A percentile compares a stretch with the other conserved stretches of the same genome.
phyloP scores from a whole-genome alignment of 2,113 vertebrate species.

The Tricholaema leucomelas region DNA sequence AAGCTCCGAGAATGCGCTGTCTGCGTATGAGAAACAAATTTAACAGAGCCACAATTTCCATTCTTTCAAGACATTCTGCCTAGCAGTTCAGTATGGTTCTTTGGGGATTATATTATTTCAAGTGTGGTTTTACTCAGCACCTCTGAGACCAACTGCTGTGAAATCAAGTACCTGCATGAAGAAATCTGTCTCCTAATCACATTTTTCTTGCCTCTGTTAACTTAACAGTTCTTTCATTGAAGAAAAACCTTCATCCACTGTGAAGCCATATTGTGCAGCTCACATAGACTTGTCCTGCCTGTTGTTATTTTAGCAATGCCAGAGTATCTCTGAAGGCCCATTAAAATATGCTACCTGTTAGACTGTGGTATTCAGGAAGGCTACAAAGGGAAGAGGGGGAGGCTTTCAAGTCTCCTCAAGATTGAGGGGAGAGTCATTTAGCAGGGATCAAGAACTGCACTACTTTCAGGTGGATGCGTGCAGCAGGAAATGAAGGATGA shows the following conservation, averaged over 20 bases:
- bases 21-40: conserved; percentile 45
- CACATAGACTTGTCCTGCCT: neutral
- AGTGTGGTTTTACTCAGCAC: conserved; percentile 53
- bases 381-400: neutral
- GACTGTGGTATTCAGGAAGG: neutral
- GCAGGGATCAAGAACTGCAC: neutral
- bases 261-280: neutral
- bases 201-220: conserved; percentile 15
- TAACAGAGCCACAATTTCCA: conserved; percentile 12
- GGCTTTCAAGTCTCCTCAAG: neutral
- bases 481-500: neutral
- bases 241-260: neutral
- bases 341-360: neutral
- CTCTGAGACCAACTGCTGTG: conserved; percentile 51
- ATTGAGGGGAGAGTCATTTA: neutral
- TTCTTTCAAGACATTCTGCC: conserved; percentile 28
- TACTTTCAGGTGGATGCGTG: neutral
- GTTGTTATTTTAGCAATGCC: neutral
- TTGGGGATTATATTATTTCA: conserved; percentile 60
- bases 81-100: conserved; percentile 32
- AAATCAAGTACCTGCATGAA: conserved; percentile 45
- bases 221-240: neutral
- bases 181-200: conserved; percentile 42
- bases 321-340: neutral
- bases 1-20: neutral